These are phyloP conservation scores for Petrocephalus schoutedeni DNA, from an alignment of 2,797 vertebrate genomes.

Conservation along the genomic window DNA sequence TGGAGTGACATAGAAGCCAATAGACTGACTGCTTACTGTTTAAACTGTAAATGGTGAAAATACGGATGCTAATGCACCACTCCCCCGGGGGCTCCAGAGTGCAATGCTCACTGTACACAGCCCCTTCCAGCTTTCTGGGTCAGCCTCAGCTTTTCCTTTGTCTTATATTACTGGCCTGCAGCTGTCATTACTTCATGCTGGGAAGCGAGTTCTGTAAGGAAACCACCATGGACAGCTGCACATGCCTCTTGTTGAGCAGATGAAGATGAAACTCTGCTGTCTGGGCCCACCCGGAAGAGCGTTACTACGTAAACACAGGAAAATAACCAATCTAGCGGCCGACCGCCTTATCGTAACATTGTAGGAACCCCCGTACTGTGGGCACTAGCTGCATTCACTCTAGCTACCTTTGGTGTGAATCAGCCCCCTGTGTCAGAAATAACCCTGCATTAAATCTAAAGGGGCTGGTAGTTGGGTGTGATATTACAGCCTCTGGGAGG, in stretches of 20 bases:
- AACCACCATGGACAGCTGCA: conserved; percentile 2
- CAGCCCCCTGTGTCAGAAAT: not conserved
- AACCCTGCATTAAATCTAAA: not conserved
- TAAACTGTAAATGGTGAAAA: not conserved
- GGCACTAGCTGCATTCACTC: not conserved
- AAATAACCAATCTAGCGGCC: not conserved
- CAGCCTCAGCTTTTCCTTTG: not conserved
- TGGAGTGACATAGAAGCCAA: not conserved
- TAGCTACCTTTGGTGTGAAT: not conserved
- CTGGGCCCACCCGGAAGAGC: not conserved
- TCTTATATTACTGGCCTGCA: conserved; percentile 3
- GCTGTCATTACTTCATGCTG: conserved; percentile 17
- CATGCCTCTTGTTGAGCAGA: not conserved
- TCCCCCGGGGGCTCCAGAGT: not conserved
- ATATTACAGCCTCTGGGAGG: not conserved
- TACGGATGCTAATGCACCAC: not conserved
- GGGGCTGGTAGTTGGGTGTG: not conserved
- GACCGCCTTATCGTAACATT: not conserved
- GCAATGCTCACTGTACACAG: not conserved
- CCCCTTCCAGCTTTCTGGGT: not conserved
- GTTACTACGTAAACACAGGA: not conserved
- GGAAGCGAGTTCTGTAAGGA: not conserved
- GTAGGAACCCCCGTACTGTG: not conserved
- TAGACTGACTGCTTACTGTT: not conserved
- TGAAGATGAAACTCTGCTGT: not conserved